Conservation (phyloP, 2,113 vertebrate species). For the Carollia perspicillata region DNA sequence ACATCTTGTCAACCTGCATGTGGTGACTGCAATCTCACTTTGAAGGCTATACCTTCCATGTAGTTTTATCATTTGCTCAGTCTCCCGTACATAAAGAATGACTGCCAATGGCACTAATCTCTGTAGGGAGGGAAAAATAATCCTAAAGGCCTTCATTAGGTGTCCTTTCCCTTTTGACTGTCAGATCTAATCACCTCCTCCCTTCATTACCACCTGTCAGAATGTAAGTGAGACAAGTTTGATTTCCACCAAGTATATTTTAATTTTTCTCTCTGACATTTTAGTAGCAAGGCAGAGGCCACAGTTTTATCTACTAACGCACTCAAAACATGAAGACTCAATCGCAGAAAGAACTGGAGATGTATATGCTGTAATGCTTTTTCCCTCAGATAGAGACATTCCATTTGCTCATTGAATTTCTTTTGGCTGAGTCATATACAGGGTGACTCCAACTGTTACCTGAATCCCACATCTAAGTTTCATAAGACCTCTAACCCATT, state of each 20-base stretch:
- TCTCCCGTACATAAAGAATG: slow-evolving; percentile 52
- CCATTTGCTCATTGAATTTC: background rate
- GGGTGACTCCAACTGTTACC: background rate
- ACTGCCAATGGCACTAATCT: slow-evolving; percentile 68
- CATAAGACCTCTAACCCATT: background rate
- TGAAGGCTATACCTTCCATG: background rate
- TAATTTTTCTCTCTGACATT: slow-evolving; percentile 15
- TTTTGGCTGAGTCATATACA: background rate
- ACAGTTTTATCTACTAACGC: background rate
- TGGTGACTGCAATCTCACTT: background rate
- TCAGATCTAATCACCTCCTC: slow-evolving; percentile 49
- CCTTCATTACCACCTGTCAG: slow-evolving; percentile 30
- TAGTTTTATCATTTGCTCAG: slow-evolving; percentile 48
- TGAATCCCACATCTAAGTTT: background rate
- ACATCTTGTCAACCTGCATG: background rate
- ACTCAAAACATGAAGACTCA: background rate
- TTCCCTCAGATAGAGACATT: background rate
- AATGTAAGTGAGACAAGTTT: slow-evolving; percentile 33
- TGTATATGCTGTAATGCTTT: background rate
- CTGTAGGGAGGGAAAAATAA: slow-evolving; percentile 46
- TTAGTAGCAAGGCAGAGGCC: background rate
- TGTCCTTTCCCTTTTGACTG: slow-evolving; percentile 26
- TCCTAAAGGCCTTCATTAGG: slow-evolving; percentile 64
- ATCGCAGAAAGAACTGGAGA: background rate
- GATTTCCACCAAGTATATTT: slow-evolving; percentile 36